A percentile compares a stretch with the other conserved stretches of the same genome.
Evolutionary conservation across 2,888 invertebrate species (phyloP).

Genomic region (Nephrotoma guestfalica): DNA sequence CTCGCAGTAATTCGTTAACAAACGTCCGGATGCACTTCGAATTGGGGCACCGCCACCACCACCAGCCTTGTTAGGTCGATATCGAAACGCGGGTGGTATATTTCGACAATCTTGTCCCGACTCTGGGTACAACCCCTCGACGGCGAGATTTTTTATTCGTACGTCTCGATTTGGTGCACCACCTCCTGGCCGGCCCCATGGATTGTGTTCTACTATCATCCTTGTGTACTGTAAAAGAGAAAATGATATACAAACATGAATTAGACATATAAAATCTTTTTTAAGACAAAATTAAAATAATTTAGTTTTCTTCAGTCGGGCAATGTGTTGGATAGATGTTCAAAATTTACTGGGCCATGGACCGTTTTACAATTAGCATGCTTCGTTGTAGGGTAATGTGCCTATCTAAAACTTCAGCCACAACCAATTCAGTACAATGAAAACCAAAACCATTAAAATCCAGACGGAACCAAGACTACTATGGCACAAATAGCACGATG

Average conservation of each 20-base stretch:
- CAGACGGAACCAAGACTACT: no score
- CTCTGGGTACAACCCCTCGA: constrained; percentile 51
- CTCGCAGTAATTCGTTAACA: constrained; percentile 32
- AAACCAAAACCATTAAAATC: no score
- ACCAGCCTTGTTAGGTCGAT: not conserved
- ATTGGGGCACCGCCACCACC: constrained; percentile 14
- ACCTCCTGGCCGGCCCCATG: constrained; percentile 64
- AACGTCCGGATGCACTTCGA: constrained; percentile 18
- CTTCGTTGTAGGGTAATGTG: no score
- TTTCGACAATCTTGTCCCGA: constrained; percentile 21
- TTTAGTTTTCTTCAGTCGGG: no score
- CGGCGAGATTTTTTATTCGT: constrained; percentile 51
- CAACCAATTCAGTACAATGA: no score
- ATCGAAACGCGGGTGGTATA: not conserved
- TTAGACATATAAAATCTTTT: no score
- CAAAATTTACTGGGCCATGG: no score
- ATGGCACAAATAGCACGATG: no score
- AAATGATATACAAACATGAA: not conserved
- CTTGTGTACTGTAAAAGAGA: constrained; percentile 34
- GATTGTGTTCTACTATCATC: constrained; percentile 57
- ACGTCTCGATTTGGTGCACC: constrained; percentile 54
- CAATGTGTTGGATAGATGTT: no score
- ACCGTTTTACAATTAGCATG: no score
- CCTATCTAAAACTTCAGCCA: no score
- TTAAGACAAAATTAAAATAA: no score